Evolutionary conservation across 2,797 vertebrate species (phyloP).

Genomic region (Liasis olivaceus): DNA sequence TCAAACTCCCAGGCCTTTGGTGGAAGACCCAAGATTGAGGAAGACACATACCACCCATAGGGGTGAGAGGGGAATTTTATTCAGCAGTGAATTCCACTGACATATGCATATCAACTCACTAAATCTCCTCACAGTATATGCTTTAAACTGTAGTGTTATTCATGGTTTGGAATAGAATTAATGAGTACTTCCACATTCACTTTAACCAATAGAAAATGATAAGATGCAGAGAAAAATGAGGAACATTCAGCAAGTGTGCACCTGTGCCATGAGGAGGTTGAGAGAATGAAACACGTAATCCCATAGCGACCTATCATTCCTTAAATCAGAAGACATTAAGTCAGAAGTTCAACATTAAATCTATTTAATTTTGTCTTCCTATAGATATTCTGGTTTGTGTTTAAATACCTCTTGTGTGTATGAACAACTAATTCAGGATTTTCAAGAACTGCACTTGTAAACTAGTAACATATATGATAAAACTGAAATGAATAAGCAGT

Average conservation of each 20-base stretch:
- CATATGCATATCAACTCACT: too few species aligned
- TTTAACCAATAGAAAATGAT: not conserved
- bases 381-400: not conserved
- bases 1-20: too few species aligned
- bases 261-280: not conserved
- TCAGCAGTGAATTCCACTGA: not conserved
- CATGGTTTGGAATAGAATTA: not conserved
- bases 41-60: too few species aligned
- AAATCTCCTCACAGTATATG: not conserved
- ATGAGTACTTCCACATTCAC: not conserved
- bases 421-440: not conserved
- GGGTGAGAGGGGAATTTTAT: not conserved
- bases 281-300: not conserved
- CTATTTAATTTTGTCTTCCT: not conserved
- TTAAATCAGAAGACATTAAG: not conserved
- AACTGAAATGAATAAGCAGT: not conserved
- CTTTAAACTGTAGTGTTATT: not conserved
- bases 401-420: not conserved
- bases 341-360: not conserved
- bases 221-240: not conserved
- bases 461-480: not conserved
- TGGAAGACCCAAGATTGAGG: too few species aligned
- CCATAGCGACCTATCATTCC: not conserved
- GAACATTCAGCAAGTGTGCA: not conserved
- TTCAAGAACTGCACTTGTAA: not conserved